phyloP scores from a whole-genome alignment of 1,140 invertebrate species.

The Tribolium madens region DNA sequence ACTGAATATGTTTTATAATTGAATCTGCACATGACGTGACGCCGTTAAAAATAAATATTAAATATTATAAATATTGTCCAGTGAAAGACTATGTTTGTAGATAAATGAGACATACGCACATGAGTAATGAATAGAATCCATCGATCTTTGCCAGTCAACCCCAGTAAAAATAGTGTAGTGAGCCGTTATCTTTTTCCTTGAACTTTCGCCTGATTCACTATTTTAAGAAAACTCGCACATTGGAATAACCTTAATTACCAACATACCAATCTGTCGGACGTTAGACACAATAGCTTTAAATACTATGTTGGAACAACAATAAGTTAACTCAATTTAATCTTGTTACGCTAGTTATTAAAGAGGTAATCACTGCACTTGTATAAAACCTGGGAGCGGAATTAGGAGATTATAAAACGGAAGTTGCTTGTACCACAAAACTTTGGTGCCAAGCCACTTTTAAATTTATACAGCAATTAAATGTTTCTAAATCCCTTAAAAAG shows the following conservation, averaged over 20 bases:
- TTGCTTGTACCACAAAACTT: slow-evolving; percentile 13
- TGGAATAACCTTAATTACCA: slow-evolving; percentile 10
- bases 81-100: background rate
- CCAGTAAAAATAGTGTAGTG: slow-evolving; percentile 28
- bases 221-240: slow-evolving; percentile 22
- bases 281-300: background rate
- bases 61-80: background rate
- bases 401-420: slow-evolving; percentile 14
- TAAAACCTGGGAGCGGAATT: slow-evolving; percentile 24
- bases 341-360: slow-evolving; percentile 7
- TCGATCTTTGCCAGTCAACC: slow-evolving; percentile 26
- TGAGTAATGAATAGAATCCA: slow-evolving; percentile 21
- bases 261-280: background rate
- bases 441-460: background rate
- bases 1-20: background rate
- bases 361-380: slow-evolving; percentile 16
- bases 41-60: background rate
- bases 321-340: slow-evolving; percentile 29
- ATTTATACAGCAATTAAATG: slow-evolving; percentile 5
- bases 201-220: slow-evolving; percentile 27
- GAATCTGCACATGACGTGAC: background rate
- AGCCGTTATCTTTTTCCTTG: slow-evolving; percentile 31
- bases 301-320: slow-evolving; percentile 8
- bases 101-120: slow-evolving; percentile 8
- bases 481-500: slow-evolving; percentile 6